phyloP scores from a whole-genome alignment of 2,888 invertebrate species.

The Dorcus parallelipipedus region DNA sequence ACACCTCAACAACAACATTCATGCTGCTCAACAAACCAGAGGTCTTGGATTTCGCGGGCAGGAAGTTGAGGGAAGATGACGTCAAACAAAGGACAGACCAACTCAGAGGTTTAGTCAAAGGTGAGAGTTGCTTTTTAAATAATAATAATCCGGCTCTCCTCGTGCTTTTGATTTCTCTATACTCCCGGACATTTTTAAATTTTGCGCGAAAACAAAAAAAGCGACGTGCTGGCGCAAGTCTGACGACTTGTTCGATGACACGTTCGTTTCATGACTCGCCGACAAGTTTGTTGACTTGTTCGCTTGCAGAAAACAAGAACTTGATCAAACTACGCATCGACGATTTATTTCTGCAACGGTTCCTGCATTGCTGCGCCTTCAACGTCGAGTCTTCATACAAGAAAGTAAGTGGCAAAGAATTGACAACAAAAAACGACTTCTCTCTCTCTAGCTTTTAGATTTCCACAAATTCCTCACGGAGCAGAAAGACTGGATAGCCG shows the following conservation, averaged over 20 bases:
- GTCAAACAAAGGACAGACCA: constrained; percentile 20
- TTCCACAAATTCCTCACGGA: constrained; percentile 39
- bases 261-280: too few relatives aligned
- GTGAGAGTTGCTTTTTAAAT: constrained; percentile 11
- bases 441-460: constrained; percentile 36
- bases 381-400: constrained; percentile 40
- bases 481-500: constrained; percentile 42
- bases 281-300: too few relatives aligned
- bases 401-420: constrained; percentile 31
- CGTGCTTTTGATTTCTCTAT: too few relatives aligned
- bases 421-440: constrained; percentile 5
- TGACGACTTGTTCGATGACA: too few relatives aligned
- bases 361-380: constrained; percentile 38
- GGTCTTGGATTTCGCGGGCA: constrained; percentile 19
- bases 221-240: too few relatives aligned
- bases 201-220: too few relatives aligned
- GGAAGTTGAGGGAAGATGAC: constrained; percentile 20
- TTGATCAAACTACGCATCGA: constrained; percentile 37
- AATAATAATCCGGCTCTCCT: background rate
- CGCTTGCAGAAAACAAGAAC: constrained; percentile 30
- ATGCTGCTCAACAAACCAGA: background rate
- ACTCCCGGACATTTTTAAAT: too few relatives aligned
- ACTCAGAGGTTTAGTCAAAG: constrained; percentile 20
- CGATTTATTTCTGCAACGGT: constrained; percentile 39
- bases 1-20: too few relatives aligned